phyloP scores from a whole-genome alignment of 2,113 vertebrate genomes.

The Vulpes vulpes region DNA sequence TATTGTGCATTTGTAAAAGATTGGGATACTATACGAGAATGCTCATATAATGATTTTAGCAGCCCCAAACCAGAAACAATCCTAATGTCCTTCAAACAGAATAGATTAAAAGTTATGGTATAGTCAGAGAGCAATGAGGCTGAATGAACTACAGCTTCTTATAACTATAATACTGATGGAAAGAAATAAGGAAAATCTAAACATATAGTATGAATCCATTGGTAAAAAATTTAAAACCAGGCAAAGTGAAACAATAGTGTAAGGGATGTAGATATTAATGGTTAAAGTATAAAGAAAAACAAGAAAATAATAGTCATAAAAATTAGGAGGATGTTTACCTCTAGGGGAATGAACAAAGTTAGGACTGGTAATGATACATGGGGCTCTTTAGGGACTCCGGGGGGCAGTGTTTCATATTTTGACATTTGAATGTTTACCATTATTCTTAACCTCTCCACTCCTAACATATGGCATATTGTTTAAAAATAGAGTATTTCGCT shows the following conservation, averaged over 20 bases:
- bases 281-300: neutral
- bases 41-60: neutral
- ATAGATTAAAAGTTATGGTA: neutral
- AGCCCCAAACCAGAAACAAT: neutral
- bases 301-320: slow-evolving; percentile 1
- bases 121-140: neutral
- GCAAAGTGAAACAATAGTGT: neutral
- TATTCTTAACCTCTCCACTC: neutral
- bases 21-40: neutral
- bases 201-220: neutral
- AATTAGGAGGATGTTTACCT: neutral
- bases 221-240: neutral
- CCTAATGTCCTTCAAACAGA: neutral
- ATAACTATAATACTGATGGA: neutral
- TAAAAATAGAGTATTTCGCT: neutral
- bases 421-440: neutral
- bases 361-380: neutral
- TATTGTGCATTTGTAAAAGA: neutral
- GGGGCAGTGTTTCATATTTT: neutral
- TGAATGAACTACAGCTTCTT: neutral
- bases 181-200: neutral
- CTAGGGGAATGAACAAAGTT: neutral
- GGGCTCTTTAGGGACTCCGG: neutral
- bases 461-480: neutral
- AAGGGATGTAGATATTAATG: neutral